Base-by-base conservation (phyloP, 2,113 vertebrate species). In the Embiotoca jacksoni region DNA sequence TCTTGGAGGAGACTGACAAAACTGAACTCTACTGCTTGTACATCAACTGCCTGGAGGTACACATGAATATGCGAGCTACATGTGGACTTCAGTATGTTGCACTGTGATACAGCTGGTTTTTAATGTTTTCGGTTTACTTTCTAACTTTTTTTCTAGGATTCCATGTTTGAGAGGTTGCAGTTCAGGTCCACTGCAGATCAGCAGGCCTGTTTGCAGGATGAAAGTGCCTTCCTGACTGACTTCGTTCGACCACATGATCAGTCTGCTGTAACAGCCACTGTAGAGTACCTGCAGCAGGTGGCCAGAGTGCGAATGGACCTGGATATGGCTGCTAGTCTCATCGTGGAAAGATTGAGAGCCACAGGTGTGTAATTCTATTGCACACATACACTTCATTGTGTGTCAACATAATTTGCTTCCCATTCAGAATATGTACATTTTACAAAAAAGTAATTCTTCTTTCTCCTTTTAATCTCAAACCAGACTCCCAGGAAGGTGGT, bases 1-100 rank as follows among this genome's bases (percentile, higher is more conserved):
- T 98, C 80, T 67, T 97, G 0, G 89, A 88, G 1, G 71, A 95
- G 3, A 89, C 85, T 0, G 96, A 98, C 64, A 97, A 96, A 82
- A 95, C 93, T 0, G 96, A 98, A 44, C 95, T 99, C 31, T 98
- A 97, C 83, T 66, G 91, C 58, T 91, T 99, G 54, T 96, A 98
- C 84, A 93, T 97, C 75, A 97, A 93, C 93, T 99, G 97, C 78
- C 88, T 99, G 44, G 97, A 98, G 96, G 97, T 98, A 82, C 0
- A 3, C 13, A 32, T 14, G 13, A 10, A 46, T 52, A 36, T 4
- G n/a, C 15, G 53, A 39, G 8, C 33, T 15, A 0, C 11, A 31
- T 7, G 1, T 47, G 30, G 31, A 56, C 72, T 71, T 15, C 31
- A 53, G 30, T 36, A 47, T 62, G 23, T 52, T n/a, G 4, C 7